Evolutionary conservation across 2,797 vertebrate genomes (phyloP).

Genomic region (Pseudomugil tenellus): DNA sequence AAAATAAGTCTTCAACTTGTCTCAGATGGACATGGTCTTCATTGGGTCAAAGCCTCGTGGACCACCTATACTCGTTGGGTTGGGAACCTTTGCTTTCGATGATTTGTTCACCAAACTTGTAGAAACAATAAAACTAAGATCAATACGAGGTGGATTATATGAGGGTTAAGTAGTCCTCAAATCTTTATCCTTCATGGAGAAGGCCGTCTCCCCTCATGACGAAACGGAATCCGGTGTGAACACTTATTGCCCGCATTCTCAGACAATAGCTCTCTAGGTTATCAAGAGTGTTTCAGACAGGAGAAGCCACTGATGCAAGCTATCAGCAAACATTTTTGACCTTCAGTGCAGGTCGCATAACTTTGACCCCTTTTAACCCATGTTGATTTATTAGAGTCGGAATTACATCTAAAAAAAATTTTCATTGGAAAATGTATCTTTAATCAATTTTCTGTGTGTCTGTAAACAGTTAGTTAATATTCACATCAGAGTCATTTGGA

Average conservation of each 20-base stretch:
- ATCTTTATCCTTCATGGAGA: neutral
- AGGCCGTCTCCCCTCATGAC: neutral
- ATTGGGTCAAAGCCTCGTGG: too few relatives aligned
- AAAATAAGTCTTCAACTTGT: too few relatives aligned
- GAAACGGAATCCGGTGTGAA: constrained; percentile 36
- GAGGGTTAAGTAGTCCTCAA: neutral
- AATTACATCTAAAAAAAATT: constrained; percentile 11
- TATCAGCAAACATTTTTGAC: constrained; percentile 42
- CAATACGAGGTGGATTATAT: neutral
- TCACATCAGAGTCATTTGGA: constrained; percentile 38
- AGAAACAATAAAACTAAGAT: neutral
- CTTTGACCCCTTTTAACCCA: constrained; percentile 15
- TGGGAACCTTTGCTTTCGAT: too few relatives aligned
- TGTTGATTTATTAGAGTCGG: neutral
- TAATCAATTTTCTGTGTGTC: neutral
- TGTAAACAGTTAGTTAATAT: constrained; percentile 11
- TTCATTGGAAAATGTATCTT: neutral
- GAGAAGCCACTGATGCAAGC: constrained; percentile 20
- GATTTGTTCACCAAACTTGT: neutral
- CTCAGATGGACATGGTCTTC: too few relatives aligned
- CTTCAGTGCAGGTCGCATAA: constrained; percentile 41
- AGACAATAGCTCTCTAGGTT: constrained; percentile 45
- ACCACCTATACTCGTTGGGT: too few relatives aligned
- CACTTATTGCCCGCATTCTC: constrained; percentile 53
- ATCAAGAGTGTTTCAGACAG: constrained; percentile 36